These are phyloP conservation scores for Drosophila acutilabella DNA, from an alignment of 2,888 invertebrate genomes.

Conservation along the genomic window DNA sequence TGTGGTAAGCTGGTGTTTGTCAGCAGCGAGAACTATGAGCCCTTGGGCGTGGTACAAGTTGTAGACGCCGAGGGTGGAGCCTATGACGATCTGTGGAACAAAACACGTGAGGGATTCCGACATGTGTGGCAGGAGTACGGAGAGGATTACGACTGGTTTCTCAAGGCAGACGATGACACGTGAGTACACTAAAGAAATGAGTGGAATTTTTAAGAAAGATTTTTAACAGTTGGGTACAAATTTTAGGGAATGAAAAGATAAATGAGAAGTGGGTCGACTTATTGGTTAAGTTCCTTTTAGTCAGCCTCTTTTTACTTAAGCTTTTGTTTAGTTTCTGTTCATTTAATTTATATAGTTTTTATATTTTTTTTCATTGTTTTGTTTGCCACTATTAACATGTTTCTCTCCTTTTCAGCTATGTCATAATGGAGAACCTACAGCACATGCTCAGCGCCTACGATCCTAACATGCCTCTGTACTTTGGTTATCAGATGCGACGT, in stretches of 20 bases:
- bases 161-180: constrained; percentile 99
- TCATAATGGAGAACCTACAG: constrained; percentile 97
- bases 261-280: too few species aligned
- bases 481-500: constrained; percentile 90
- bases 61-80: constrained; percentile 90
- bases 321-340: too few species aligned
- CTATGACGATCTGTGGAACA: constrained; percentile 95
- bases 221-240: too few species aligned
- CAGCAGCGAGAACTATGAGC: constrained; percentile 90
- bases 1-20: constrained; percentile 94
- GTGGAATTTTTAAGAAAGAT: too few species aligned
- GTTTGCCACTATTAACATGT: too few species aligned
- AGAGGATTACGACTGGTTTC: constrained; percentile 96
- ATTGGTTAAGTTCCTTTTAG: too few species aligned
- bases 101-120: constrained; percentile 96
- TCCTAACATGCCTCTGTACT: constrained; percentile 91
- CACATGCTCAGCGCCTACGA: constrained; percentile 92
- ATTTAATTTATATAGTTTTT: too few species aligned
- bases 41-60: constrained; percentile 92
- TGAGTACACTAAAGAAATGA: constrained; percentile 85
- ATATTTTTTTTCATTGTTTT: too few species aligned
- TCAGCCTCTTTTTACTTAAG: background rate
- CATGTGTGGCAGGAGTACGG: constrained; percentile 93
- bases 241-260: too few species aligned
- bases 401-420: constrained; percentile 88